phyloP scores from a whole-genome alignment of 2,113 vertebrate species.

The Glareola pratincola region DNA sequence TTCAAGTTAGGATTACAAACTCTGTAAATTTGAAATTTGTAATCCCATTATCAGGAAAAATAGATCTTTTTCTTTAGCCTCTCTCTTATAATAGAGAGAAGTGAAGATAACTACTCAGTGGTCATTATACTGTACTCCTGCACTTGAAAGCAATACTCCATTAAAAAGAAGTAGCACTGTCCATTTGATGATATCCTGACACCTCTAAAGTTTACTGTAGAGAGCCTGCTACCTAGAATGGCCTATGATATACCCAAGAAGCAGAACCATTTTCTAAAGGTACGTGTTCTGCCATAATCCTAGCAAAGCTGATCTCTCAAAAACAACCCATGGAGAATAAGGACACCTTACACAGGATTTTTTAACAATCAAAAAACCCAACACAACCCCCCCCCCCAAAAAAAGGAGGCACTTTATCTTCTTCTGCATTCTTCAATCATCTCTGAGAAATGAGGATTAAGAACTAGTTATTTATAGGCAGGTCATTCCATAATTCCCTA shows the following conservation, averaged over 20 bases:
- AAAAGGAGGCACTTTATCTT: neutral
- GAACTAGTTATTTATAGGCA: neutral
- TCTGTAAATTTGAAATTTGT: neutral
- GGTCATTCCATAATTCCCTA: neutral
- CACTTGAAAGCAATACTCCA: neutral
- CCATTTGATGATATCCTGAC: neutral
- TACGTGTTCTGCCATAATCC: neutral
- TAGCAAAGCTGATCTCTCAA: neutral
- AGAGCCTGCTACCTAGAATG: neutral
- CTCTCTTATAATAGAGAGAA: neutral
- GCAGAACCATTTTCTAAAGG: neutral
- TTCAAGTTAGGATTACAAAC: neutral
- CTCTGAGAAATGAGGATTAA: neutral
- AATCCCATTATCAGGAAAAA: neutral
- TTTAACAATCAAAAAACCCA: neutral
- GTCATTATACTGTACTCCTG: neutral
- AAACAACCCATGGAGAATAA: neutral
- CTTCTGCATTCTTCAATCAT: neutral
- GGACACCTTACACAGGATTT: neutral
- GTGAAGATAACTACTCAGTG: neutral
- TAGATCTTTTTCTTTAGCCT: neutral
- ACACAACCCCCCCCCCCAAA: fast-evolving
- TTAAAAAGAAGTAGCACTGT: neutral
- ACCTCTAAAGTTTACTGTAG: neutral
- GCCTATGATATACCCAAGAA: neutral